Evolutionary conservation across 1,140 invertebrate species (phyloP), one percentile per base, ranked within the genome.

Genomic region (Araneus ventricosus): DNA sequence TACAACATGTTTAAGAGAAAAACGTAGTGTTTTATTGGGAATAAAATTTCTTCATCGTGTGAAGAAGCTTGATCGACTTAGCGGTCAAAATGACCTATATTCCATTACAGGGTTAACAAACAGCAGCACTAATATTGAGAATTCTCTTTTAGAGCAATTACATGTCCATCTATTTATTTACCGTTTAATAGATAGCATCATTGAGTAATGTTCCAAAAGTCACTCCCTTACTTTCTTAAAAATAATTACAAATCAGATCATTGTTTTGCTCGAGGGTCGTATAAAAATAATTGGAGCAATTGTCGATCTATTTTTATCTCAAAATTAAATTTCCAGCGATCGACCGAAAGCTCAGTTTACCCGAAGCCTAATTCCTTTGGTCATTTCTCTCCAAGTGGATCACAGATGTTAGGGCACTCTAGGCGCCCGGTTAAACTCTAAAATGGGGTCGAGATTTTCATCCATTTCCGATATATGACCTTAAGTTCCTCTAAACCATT

Each of bases 241-340:
- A 75, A 10, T 37, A 20, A 75, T 34, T 27, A 14, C 20, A 4
- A 75, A 75, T 20, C 3, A 37, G 70, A 75, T 75, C 70, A 20
- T 0, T 10, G 8, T 30, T 75, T 37, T 20, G 34, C 70, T 37
- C 10, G 10, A 75, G 30, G n/a, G 30, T 34, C 5, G 2, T 30
- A 34, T 34, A 17, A 75, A 75, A 75, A 34, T 75, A 75, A 75
- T 75, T 75, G 30, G 70, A 75, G 70, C 67, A 75, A 37, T 37
- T 37, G 70, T 0, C 70, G 70, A 75, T 75, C 70, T 75, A 75
- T 75, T 75, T 75, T 34, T 34, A 30, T 75, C 70, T 20, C 37
- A 34, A 75, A 75, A 37, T 75, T 75, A 37, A 20, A 34, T 75
- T 75, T 75, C 59, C 30, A 75, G 34, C 17, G 30, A 37, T 34